These are phyloP conservation scores for Pristionchus mayeri DNA, from an alignment of 2,888 invertebrate species.

Conservation along the genomic window DNA sequence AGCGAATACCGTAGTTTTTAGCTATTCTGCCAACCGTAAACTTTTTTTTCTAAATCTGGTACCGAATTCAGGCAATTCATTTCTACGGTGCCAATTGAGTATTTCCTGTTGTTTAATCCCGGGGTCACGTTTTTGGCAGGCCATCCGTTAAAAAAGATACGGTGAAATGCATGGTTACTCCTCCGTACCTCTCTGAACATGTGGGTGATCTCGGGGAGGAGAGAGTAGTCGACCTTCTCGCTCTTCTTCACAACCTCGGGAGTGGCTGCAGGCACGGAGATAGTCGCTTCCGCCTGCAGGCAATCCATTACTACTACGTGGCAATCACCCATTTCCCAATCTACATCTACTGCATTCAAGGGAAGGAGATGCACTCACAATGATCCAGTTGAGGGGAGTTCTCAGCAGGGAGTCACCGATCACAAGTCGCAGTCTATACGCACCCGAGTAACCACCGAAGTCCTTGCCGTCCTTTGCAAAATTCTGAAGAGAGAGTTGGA, in stretches of 20 bases:
- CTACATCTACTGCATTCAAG: neutral
- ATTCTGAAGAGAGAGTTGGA: constrained; percentile 81
- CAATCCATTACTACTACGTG: neutral
- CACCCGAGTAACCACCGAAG: constrained; percentile 85
- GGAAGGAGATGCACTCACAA: constrained; percentile 79
- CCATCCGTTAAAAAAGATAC: too few species aligned
- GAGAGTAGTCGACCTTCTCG: constrained; percentile 65
- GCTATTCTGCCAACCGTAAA: too few species aligned
- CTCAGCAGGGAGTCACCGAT: constrained; percentile 92
- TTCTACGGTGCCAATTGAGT: too few species aligned
- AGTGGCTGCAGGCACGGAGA: constrained; percentile 82
- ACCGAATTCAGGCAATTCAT: too few species aligned
- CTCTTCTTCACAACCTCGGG: constrained; percentile 66
- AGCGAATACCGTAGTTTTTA: too few species aligned
- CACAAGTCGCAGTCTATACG: constrained; percentile 87
- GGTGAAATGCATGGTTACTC: neutral
- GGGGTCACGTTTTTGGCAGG: too few species aligned
- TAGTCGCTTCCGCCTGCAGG: constrained; percentile 82
- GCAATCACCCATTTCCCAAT: too few species aligned
- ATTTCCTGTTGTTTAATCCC: too few species aligned
- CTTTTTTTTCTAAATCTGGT: too few species aligned
- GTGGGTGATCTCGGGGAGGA: constrained; percentile 80
- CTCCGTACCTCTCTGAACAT: constrained; percentile 83
- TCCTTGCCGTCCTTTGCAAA: constrained; percentile 87
- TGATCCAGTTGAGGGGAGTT: constrained; percentile 89